Evolutionary conservation across 1,140 invertebrate genomes (phyloP).

Genomic region (Choristoneura fumiferana): DNA sequence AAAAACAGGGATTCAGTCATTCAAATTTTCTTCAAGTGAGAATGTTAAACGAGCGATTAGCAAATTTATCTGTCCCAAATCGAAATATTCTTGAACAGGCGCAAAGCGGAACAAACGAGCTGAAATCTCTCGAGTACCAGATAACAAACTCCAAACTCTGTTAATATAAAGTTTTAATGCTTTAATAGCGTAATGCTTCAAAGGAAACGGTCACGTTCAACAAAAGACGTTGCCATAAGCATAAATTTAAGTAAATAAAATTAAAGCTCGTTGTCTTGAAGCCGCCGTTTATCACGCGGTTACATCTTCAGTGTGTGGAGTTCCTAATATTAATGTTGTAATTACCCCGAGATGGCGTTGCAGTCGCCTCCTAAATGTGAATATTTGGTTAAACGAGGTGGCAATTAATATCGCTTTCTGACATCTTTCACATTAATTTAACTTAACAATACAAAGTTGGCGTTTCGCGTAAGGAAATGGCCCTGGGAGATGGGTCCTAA

Average conservation of each 20-base stretch:
- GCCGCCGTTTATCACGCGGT: constrained; percentile 27
- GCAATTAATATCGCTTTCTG: constrained; percentile 43
- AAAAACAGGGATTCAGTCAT: too few species aligned
- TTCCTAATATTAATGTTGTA: constrained; percentile 42
- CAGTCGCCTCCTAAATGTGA: constrained; percentile 27
- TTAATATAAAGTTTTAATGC: constrained; percentile 12
- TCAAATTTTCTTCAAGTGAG: background rate
- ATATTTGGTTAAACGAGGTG: constrained; percentile 33
- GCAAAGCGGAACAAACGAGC: constrained; percentile 1
- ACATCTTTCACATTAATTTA: constrained; percentile 46
- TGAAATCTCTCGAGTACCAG: background rate
- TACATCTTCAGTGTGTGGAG: constrained; percentile 25
- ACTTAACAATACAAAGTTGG: constrained; percentile 42
- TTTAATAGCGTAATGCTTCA: constrained; percentile 7
- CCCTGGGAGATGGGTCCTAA: constrained; percentile 13
- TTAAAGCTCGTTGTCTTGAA: constrained; percentile 10
- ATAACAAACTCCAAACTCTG: constrained; percentile 1
- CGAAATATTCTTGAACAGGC: background rate
- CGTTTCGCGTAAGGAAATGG: constrained; percentile 28
- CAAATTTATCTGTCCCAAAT: background rate
- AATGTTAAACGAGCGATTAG: constrained; percentile 8
- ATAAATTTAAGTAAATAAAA: constrained; percentile 21
- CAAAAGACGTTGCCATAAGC: constrained; percentile 10
- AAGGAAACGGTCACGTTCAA: constrained; percentile 4
- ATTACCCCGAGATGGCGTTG: constrained; percentile 34